Evolutionary conservation across 2,888 invertebrate genomes (phyloP), one percentile per base, ranked within the genome.

Genomic region (Ornithoptera priamus): DNA sequence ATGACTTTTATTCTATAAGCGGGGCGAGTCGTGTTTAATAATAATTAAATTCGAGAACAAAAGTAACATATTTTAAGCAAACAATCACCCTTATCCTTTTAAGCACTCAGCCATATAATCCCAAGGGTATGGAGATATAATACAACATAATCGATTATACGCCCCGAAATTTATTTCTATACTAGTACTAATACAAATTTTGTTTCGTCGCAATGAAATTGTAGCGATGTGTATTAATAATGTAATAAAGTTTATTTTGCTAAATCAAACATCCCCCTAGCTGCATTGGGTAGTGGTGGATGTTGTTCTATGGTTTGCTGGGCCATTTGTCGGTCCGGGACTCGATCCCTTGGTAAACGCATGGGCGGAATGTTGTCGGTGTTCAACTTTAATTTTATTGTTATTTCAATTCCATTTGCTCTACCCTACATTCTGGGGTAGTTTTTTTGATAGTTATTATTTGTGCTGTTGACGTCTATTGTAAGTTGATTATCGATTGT

Each of bases 131-230:
- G 84, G 80, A 83, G 83, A 83, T 86, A 83, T 86, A 85, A 85
- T 84, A 83, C 78, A 86, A 82, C 81, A 78, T 87, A 87, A 88
- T 89, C 88, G 88, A 88, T 89, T 88, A 85, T 82, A 85, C 86
- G 81, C 85, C 87, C 87, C 79, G 77, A 75, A 84, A 83, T 80
- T 85, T 85, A 84, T 85, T 82, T 78, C 76, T 78, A 72, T 76
- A 76, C 73, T 79, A 80, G 76, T 76, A 75, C 69, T 67, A 62
- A 59, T 64, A 53, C 61, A 42, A 67, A 5, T 18, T 64, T 65
- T 74, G 70, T 5, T 30, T 10, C 8, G 8, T 71, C 56, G 5
- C 42, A 4, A 60, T 71, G 66, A 53, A 24, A 59, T 0, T 39
- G 39, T 53, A 53, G 60, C 60, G 71, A 4, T 20, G 15, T 12